phyloP scores from a whole-genome alignment of 2,113 vertebrate genomes.

The Bubalus kerabau region DNA sequence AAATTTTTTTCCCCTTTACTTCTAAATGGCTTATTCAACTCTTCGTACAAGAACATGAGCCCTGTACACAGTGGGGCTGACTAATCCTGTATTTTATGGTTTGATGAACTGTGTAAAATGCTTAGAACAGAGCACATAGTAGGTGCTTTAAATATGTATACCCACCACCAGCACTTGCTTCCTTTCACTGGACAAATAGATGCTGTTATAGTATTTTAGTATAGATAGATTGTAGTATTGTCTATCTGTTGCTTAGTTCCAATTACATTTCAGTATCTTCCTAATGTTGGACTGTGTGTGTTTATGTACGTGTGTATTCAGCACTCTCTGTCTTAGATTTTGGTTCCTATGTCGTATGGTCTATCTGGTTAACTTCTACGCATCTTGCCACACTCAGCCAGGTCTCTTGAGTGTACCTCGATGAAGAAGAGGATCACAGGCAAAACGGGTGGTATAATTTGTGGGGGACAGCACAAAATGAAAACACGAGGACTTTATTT shows the following conservation, averaged over 20 bases:
- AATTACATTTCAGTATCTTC: background rate
- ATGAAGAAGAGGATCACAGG: background rate
- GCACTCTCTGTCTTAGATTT: background rate
- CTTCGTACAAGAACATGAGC: background rate
- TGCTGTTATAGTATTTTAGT: background rate
- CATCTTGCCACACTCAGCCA: background rate
- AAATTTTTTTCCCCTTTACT: background rate
- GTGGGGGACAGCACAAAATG: background rate
- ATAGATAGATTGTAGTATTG: background rate
- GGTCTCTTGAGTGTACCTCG: background rate
- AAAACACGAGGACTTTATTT: background rate
- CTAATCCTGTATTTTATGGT: slow-evolving; percentile 17
- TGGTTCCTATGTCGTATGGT: background rate
- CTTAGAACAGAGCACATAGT: background rate
- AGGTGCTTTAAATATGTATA: background rate
- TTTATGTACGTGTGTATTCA: background rate
- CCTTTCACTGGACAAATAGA: background rate
- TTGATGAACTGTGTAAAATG: background rate
- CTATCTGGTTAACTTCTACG: background rate
- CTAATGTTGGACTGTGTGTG: background rate
- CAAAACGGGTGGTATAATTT: background rate
- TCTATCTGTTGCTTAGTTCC: background rate
- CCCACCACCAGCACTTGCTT: background rate
- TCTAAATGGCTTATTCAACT: background rate
- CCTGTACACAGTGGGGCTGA: slow-evolving; percentile 2